Evolutionary conservation across 2,113 vertebrate species (phyloP), one percentile per base, ranked within the genome.

Genomic region (Polypterus senegalus): DNA sequence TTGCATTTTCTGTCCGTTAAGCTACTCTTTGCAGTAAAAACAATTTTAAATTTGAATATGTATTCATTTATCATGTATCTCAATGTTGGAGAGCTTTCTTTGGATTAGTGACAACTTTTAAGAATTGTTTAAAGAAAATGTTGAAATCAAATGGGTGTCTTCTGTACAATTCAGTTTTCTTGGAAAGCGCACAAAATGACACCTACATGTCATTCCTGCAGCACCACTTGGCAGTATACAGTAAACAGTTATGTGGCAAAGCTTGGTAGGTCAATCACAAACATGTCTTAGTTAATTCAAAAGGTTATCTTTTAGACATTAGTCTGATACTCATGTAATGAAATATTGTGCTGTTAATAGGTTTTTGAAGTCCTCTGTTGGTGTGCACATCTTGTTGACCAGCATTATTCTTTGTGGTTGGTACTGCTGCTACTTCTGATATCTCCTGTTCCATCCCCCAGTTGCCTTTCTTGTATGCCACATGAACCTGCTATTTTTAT

Each of bases 291-390:
- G 76, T 84, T 82, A 69, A 83, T 81, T 83, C 76, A 77, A 76
- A 80, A 81, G 82, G 77, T 83, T 83, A 83, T 82, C 73, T 79
- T 80, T 83, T 82, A 77, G 79, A 87, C 86, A 77, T 82, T 76
- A 74, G 54, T 10, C 43, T 5, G 10, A 27, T 55, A 10, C 10
- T 8, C 6, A 55, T 3, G 43, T 55, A 11, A 8, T 55, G 54
- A 11, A 55, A 55, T 11, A 55, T 55, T 55, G 43, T 57, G 27
- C 7, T 43, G 46, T 44, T 44, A 45, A 43, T 6, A 57, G 27
- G 7, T 57, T 3, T 5, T 7, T 44, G 27, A 57, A 57, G 43
- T 57, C 27, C 3, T 9, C 56, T 27, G 9, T 11, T 57, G 27
- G 46, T 57, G 56, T 57, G 56, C 46, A 57, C 46, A 57, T 57